phyloP scores from a whole-genome alignment of 2,888 invertebrate genomes.

The Calephelis perditalis region DNA sequence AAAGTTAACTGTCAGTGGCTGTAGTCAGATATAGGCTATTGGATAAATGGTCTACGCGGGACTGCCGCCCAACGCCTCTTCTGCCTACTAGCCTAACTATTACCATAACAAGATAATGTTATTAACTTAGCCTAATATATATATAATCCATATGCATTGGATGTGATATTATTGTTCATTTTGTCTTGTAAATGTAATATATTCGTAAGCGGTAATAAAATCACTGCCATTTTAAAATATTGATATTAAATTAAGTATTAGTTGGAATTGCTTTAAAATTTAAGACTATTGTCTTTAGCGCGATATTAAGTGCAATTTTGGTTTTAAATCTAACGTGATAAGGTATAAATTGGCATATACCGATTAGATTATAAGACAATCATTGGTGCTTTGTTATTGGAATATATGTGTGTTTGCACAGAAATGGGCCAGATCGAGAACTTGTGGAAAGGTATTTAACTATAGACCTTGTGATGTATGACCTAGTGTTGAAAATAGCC shows the following conservation, averaged over 20 bases:
- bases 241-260: constrained; percentile 11
- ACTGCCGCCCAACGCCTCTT: too few relatives aligned
- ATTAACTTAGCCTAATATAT: too few relatives aligned
- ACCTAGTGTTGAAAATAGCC: too few relatives aligned
- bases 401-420: too few relatives aligned
- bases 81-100: too few relatives aligned
- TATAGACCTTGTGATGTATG: too few relatives aligned
- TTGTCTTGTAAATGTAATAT: not conserved
- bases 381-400: constrained; percentile 7
- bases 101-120: too few relatives aligned
- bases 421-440: too few relatives aligned
- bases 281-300: constrained; percentile 8
- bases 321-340: constrained; percentile 3
- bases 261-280: constrained; percentile 9
- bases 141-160: not conserved
- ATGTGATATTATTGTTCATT: constrained; percentile 8
- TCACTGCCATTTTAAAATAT: constrained; percentile 10
- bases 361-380: constrained; percentile 1
- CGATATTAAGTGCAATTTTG: constrained; percentile 11
- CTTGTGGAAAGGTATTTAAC: too few relatives aligned
- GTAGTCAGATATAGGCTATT: too few relatives aligned
- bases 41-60: too few relatives aligned
- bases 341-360: constrained; percentile 3
- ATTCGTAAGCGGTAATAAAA: constrained; percentile 6
- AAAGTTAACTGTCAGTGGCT: too few relatives aligned